These are phyloP conservation scores for Mesorhabditis sp. DNA, from an alignment of 2,888 invertebrate species.

Conservation along the genomic window DNA sequence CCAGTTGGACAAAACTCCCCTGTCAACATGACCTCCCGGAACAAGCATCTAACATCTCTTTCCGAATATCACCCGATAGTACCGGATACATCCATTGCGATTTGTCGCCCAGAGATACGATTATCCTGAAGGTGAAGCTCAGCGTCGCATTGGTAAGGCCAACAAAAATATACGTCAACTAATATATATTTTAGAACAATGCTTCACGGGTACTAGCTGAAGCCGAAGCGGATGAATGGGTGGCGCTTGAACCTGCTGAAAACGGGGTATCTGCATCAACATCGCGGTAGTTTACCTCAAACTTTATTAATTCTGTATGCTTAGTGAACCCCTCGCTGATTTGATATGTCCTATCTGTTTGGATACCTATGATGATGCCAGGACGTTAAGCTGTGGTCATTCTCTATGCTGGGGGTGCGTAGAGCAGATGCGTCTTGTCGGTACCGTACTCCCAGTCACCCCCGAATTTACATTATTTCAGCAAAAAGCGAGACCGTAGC, in stretches of 20 bases:
- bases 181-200: background rate
- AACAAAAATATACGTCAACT: background rate
- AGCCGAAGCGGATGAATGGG: background rate
- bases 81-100: conserved; percentile 1
- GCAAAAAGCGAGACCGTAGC: conserved; percentile 5
- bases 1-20: conserved; percentile 1
- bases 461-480: background rate
- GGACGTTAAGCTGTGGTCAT: background rate
- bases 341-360: conserved; percentile 1
- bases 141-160: background rate
- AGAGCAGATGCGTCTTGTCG: conserved; percentile 1
- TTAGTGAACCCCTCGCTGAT: background rate
- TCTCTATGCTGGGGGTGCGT: conserved; percentile 2
- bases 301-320: background rate
- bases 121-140: conserved; percentile 2
- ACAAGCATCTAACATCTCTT: background rate
- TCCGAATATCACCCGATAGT: background rate
- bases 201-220: background rate
- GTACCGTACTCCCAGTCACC: background rate
- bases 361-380: conserved; percentile 1
- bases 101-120: background rate
- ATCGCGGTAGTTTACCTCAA: background rate
- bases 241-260: background rate
- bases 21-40: conserved; percentile 2
- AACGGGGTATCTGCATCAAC: background rate